A percentile compares a stretch with the other conserved stretches of the same genome.
These are phyloP conservation scores for Daubentonia madagascariensis DNA, from an alignment of 2,113 vertebrate species.

Conservation along the genomic window DNA sequence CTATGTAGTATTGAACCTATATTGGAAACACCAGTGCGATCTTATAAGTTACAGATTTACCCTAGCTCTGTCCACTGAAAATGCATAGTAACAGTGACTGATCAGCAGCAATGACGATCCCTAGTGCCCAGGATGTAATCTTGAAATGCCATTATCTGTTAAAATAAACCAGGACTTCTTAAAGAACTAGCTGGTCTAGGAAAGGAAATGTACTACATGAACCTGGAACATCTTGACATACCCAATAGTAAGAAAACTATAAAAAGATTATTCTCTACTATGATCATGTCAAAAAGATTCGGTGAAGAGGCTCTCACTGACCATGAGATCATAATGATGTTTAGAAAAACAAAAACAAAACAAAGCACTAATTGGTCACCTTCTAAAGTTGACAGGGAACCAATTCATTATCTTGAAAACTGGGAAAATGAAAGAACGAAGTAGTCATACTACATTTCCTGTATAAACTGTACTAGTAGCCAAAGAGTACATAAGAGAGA, in stretches of 20 bases:
- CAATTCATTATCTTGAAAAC: not conserved
- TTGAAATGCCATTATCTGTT: not conserved
- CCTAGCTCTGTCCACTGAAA: not conserved
- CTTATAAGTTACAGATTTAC: not conserved
- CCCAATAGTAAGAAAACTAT: not conserved
- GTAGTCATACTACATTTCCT: not conserved
- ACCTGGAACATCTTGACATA: not conserved
- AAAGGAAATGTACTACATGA: constrained; percentile 15
- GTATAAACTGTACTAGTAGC: not conserved
- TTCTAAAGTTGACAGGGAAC: not conserved
- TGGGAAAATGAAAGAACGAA: not conserved
- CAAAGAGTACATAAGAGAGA: not conserved
- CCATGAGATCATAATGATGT: not conserved
- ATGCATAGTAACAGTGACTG: not conserved
- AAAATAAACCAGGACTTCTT: not conserved
- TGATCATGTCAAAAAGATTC: not conserved
- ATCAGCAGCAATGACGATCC: not conserved
- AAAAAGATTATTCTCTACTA: not conserved
- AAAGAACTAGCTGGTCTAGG: not conserved
- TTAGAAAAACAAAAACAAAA: not conserved
- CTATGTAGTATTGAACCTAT: not conserved
- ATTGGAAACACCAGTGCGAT: not conserved
- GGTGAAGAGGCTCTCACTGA: not conserved
- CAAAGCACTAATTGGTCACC: not conserved
- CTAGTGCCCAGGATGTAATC: not conserved